phyloP scores from a whole-genome alignment of 92 coral and sea anemone species.

The Parazoanthus darwini region DNA sequence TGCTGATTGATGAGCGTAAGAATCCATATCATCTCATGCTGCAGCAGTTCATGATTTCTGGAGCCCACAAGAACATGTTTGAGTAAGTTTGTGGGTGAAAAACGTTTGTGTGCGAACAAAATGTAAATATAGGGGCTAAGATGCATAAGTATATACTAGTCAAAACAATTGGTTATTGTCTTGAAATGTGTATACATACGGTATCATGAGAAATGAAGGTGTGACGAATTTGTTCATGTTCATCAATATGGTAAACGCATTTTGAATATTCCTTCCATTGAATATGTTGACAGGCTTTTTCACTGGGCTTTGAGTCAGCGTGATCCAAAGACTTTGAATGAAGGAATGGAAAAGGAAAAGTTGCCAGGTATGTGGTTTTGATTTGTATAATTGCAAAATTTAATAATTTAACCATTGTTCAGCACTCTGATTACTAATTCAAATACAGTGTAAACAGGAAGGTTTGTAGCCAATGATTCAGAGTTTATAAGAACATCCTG shows the following conservation, averaged over 20 bases:
- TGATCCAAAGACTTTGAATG: slow-evolving; percentile 38
- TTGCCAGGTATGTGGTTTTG: slow-evolving; percentile 50
- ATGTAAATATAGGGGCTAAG: no score
- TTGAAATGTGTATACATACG: no score
- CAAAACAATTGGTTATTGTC: no score
- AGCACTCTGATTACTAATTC: not conserved
- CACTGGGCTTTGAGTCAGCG: slow-evolving; percentile 68
- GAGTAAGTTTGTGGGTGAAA: slow-evolving; percentile 58
- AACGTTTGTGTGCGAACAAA: slow-evolving; percentile 3
- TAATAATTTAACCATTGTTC: no score
- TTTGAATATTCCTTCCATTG: not conserved
- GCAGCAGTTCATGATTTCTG: slow-evolving; percentile 87
- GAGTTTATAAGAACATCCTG: not conserved
- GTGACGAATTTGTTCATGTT: not conserved
- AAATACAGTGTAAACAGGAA: not conserved
- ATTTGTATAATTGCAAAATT: not conserved
- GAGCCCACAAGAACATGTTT: slow-evolving; percentile 83
- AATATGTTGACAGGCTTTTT: slow-evolving; percentile 52
- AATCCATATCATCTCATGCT: slow-evolving; percentile 95
- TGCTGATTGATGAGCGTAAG: slow-evolving; percentile 97
- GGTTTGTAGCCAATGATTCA: slow-evolving; percentile 37
- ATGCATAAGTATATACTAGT: no score
- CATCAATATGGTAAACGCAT: not conserved
- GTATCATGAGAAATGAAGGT: not conserved
- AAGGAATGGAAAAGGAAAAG: slow-evolving; percentile 42